Evolutionary conservation across 2,888 invertebrate species (phyloP).

Genomic region (Clostera curtula): DNA sequence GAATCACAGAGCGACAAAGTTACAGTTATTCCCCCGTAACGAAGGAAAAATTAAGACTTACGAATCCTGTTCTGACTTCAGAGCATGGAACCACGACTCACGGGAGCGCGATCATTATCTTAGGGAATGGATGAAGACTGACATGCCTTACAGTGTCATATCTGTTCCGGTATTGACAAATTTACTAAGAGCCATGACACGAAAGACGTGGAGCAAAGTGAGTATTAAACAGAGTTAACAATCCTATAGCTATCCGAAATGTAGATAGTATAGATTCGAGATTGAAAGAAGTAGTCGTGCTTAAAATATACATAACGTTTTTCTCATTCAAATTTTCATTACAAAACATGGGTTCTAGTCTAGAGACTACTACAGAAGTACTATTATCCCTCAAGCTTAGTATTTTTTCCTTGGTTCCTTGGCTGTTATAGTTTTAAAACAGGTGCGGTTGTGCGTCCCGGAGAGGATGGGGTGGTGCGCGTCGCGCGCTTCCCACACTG

Average conservation of each 20-base stretch:
- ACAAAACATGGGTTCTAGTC: too few species aligned
- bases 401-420: too few species aligned
- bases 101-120: slow-evolving; percentile 39
- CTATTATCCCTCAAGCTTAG: too few species aligned
- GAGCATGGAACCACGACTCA: slow-evolving; percentile 72
- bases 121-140: slow-evolving; percentile 60
- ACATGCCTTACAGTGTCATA: slow-evolving; percentile 50
- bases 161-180: slow-evolving; percentile 35
- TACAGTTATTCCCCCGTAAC: slow-evolving; percentile 50
- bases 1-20: slow-evolving; percentile 31
- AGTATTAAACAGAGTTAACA: slow-evolving; percentile 9
- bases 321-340: too few species aligned
- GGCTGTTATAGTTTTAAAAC: too few species aligned
- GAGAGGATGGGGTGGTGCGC: too few species aligned
- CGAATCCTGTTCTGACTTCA: slow-evolving; percentile 67
- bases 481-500: too few species aligned
- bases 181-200: slow-evolving; percentile 44
- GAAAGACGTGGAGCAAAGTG: slow-evolving; percentile 40
- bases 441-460: too few species aligned
- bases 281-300: too few species aligned
- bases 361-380: too few species aligned
- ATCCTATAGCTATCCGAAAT: neutral
- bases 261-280: too few species aligned
- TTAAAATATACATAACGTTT: too few species aligned
- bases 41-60: slow-evolving; percentile 72